Base-by-base conservation (phyloP, 2,888 invertebrate genomes). In the Scrobipalpa costella region DNA sequence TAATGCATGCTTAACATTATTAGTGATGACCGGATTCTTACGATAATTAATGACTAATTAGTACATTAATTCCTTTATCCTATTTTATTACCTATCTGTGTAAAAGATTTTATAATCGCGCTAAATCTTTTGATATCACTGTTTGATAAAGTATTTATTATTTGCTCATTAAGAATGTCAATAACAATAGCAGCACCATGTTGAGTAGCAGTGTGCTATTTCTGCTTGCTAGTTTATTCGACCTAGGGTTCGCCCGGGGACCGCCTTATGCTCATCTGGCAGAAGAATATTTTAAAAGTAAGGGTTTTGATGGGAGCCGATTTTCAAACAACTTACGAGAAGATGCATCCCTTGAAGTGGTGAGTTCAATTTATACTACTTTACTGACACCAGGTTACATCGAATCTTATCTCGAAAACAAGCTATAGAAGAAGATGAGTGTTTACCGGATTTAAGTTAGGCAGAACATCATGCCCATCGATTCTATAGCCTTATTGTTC, bases 301-400 rank as follows among this genome's bases (percentile, higher is more conserved):
- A 57, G 2, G 67, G 69, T 8, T 66, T 73, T 9, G 68, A 68
- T 34, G 67, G 67, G 21, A 67, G 69, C n/a, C 70, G 77, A 40
- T 73, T 72, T 62, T 81, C 80, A 2, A 70, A 76, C 63, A 72
- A 79, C 63, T 57, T 81, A 34, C 19, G 76, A 15, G 79, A 81
- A 69, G 83, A 83, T 72, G 81, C 81, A 9, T 62, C 72, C 40
- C 69, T 83, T 13, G 80, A 80, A 66, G 80, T 77, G 73, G 81
- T 83, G 65, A 71, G 34, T 15, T 8, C 9, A 21, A 7, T 49
- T 17, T 49, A 11, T 13, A 13, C 11, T 40, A 0, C 13, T 15
- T 1, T 9, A 15, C 15, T 44, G n/a, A 15, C n/a, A 7, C n/a
- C 17, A n/a, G 47, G 47, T n/a, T 11, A 1, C 1, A 47, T 47